Base-by-base conservation (phyloP, 2,888 invertebrate genomes). In the Osedax fenrisi region DNA sequence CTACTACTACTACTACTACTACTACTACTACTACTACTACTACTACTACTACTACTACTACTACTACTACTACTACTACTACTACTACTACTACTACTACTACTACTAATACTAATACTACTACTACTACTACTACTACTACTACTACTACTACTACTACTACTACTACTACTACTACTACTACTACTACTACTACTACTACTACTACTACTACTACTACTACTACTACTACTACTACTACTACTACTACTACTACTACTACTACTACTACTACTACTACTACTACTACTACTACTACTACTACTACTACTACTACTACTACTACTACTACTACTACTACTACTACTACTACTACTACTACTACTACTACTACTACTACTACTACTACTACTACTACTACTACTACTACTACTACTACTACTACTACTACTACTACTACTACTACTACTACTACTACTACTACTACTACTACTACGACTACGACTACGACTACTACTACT, bases 181-280 rank as follows among this genome's bases (percentile, higher is more conserved):
- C n/a, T n/a, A n/a, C n/a, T n/a, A n/a, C n/a, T n/a, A n/a, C n/a
- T n/a, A n/a, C n/a, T n/a, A n/a, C n/a, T n/a, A n/a, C n/a, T n/a
- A n/a, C n/a, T n/a, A n/a, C n/a, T n/a, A n/a, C n/a, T n/a, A n/a
- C n/a, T n/a, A n/a, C n/a, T n/a, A n/a, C n/a, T n/a, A n/a, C n/a
- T n/a, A n/a, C n/a, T n/a, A n/a, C n/a, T n/a, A n/a, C n/a, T n/a
- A n/a, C n/a, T n/a, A n/a, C n/a, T n/a, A n/a, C n/a, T n/a, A n/a
- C n/a, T n/a, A n/a, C n/a, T n/a, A 61, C 72, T 74, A 73, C 59
- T 75, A 75, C 62, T 75, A 75, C 59, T 75, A 74, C 64, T 75
- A 75, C 72, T 75, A 75, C 72, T 75, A 75, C 72, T 61, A 74
- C 72, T 75, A 75, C 72, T 74, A 75, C 72, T 75, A 75, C 72